These are phyloP conservation scores for Papilio glaucus DNA, from an alignment of 1,140 invertebrate species.

Conservation along the genomic window DNA sequence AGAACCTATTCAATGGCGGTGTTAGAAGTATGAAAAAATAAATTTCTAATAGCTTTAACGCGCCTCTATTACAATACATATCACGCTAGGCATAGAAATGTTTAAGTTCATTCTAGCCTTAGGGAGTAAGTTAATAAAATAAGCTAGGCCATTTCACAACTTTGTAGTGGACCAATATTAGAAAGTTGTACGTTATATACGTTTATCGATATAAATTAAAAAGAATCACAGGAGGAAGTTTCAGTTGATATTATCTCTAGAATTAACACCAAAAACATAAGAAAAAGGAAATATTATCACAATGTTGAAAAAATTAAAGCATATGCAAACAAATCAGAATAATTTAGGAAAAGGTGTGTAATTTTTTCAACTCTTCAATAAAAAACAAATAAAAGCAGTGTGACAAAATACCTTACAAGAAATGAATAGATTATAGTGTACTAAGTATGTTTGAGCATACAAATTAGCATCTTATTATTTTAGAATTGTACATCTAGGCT, in stretches of 20 bases:
- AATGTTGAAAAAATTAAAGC: background rate
- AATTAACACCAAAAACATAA: background rate
- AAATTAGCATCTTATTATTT: constrained; percentile 63
- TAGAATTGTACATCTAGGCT: constrained; percentile 68
- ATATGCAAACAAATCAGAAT: background rate
- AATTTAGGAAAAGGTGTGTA: background rate
- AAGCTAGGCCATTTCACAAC: constrained; percentile 80
- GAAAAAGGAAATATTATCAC: background rate
- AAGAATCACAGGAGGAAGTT: constrained; percentile 26
- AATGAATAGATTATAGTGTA: constrained; percentile 60
- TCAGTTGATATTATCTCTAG: constrained; percentile 1
- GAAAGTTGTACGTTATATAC: constrained; percentile 78
- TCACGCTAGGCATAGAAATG: constrained; percentile 79
- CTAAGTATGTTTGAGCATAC: constrained; percentile 65
- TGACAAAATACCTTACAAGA: constrained; percentile 28
- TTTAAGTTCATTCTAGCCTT: constrained; percentile 78
- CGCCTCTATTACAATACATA: constrained; percentile 81
- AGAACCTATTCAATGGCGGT: constrained; percentile 46
- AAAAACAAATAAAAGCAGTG: background rate
- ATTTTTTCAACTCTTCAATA: background rate
- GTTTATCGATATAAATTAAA: constrained; percentile 45
- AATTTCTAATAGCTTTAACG: constrained; percentile 69
- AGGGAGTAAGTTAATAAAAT: constrained; percentile 69
- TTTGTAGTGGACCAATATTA: constrained; percentile 83
- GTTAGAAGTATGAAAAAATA: constrained; percentile 44